A percentile compares a stretch with the other conserved stretches of the same genome.
phyloP scores from a whole-genome alignment of 37 sponge, comb jelly and placozoan genomes.

The Halichondria panicea region DNA sequence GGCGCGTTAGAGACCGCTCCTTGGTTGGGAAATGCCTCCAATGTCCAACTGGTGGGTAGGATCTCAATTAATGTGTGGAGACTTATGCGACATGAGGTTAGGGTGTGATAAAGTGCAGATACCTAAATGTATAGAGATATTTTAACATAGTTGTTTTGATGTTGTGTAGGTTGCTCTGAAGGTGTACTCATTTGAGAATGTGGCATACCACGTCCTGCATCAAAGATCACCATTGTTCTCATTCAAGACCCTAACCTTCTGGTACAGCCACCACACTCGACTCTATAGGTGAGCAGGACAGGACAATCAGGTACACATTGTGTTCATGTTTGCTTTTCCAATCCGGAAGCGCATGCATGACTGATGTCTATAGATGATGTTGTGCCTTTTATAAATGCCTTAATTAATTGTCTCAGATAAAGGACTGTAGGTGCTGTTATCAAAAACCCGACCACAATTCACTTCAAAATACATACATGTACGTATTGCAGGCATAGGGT shows the following conservation, averaged over 20 bases:
- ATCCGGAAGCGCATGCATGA: too few relatives aligned
- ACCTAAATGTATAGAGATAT: not conserved
- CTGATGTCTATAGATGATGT: too few relatives aligned
- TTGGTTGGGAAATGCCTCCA: too few relatives aligned
- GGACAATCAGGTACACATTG: too few relatives aligned
- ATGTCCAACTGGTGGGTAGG: too few relatives aligned
- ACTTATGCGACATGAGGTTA: constrained; percentile 75
- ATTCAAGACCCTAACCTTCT: constrained; percentile 61
- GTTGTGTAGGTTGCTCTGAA: constrained; percentile 77
- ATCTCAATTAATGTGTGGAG: constrained; percentile 90
- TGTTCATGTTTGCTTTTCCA: too few relatives aligned
- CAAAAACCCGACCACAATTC: not conserved
- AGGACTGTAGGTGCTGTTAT: not conserved
- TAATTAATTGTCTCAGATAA: not conserved
- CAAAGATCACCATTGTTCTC: constrained; percentile 76
- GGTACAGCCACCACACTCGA: constrained; percentile 52
- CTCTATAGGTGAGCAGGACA: constrained; percentile 21
- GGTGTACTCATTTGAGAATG: constrained; percentile 86
- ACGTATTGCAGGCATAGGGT: constrained; percentile 49
- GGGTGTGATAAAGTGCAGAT: not conserved
- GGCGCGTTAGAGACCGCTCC: too few relatives aligned
- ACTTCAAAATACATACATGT: not conserved
- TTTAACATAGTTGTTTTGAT: too few relatives aligned
- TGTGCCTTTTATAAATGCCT: not conserved
- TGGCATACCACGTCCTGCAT: constrained; percentile 88